phyloP scores from a whole-genome alignment of 1,140 invertebrate genomes.

The Procambarus clarkii region DNA sequence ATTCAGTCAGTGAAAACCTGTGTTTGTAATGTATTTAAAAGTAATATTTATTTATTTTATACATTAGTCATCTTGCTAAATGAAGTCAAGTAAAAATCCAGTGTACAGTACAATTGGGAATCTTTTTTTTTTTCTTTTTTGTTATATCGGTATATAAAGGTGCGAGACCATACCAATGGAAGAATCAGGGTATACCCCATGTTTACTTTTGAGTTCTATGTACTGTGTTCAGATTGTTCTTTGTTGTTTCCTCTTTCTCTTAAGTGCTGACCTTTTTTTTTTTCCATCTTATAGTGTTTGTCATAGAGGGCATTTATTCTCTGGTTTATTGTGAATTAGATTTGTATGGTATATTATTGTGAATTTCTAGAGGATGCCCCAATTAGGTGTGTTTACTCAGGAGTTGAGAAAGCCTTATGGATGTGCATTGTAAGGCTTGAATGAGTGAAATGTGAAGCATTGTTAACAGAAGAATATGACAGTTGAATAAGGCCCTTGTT shows the following conservation, averaged over 20 bases:
- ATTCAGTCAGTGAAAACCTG: not conserved
- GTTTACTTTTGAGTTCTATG: conserved; percentile 43
- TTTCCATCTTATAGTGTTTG: conserved; percentile 37
- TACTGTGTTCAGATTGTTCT: conserved; percentile 36
- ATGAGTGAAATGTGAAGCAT: conserved; percentile 36
- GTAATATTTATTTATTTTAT: not conserved
- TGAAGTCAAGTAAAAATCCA: not conserved
- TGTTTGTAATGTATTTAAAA: conserved; percentile 1
- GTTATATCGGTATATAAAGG: no score
- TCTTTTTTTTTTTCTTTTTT: not conserved
- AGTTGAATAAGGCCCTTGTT: conserved; percentile 62
- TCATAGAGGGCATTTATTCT: conserved; percentile 57
- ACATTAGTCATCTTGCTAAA: not conserved
- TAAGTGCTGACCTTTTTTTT: conserved; percentile 36
- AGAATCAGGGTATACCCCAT: conserved; percentile 42
- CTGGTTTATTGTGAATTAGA: conserved; percentile 23
- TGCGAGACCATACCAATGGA: conserved; percentile 36
- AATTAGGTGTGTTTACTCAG: conserved; percentile 40
- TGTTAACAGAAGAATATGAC: conserved; percentile 44
- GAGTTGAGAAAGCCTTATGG: conserved; percentile 24
- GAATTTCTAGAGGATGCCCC: conserved; percentile 16
- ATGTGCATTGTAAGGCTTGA: conserved; percentile 47
- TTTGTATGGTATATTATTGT: conserved; percentile 14
- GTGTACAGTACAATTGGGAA: not conserved
- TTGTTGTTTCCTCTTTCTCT: conserved; percentile 33